phyloP scores from a whole-genome alignment of 2,888 invertebrate species.

The Thalpophila matura region DNA sequence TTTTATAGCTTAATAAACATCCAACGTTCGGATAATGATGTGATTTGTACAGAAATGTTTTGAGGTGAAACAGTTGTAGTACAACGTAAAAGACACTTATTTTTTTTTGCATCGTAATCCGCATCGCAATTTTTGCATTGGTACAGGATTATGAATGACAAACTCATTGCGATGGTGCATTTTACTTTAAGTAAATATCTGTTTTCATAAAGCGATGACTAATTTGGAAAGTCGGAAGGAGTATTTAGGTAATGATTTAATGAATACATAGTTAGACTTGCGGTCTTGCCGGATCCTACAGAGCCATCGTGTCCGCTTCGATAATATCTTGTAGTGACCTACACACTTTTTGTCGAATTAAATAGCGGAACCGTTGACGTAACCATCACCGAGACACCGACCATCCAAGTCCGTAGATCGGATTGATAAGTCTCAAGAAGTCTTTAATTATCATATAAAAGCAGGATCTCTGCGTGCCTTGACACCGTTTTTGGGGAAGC shows the following conservation, averaged over 20 bases:
- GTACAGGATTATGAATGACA: slow-evolving; percentile 1
- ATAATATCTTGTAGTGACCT: slow-evolving; percentile 47
- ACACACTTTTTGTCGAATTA: slow-evolving; percentile 39
- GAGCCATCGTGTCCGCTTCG: slow-evolving; percentile 23
- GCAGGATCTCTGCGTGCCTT: slow-evolving; percentile 14
- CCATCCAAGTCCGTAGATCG: slow-evolving; percentile 21
- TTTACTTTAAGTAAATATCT: background rate
- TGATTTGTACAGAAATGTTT: slow-evolving; percentile 13
- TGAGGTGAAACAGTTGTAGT: slow-evolving; percentile 13
- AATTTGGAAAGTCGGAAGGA: slow-evolving; percentile 24
- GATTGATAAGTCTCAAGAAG: slow-evolving; percentile 15
- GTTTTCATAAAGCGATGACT: slow-evolving; percentile 5
- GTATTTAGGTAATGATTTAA: slow-evolving; percentile 3
- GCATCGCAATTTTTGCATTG: background rate
- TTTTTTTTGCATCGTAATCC: background rate
- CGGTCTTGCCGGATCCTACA: slow-evolving; percentile 28
- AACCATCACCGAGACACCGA: slow-evolving; percentile 30
- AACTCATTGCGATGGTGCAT: slow-evolving; percentile 1
- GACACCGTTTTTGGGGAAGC: slow-evolving; percentile 15
- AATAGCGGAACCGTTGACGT: slow-evolving; percentile 29
- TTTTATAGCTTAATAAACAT: slow-evolving; percentile 31
- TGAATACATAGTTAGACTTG: slow-evolving; percentile 27
- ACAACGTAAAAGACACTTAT: background rate
- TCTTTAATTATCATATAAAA: slow-evolving; percentile 11
- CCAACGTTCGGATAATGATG: slow-evolving; percentile 16